Percentiles rank a stretch among this genome's conserved stretches.
Evolutionary conservation across 2,888 invertebrate genomes (phyloP).

Genomic region (Amblyjoppa fuscipennis): DNA sequence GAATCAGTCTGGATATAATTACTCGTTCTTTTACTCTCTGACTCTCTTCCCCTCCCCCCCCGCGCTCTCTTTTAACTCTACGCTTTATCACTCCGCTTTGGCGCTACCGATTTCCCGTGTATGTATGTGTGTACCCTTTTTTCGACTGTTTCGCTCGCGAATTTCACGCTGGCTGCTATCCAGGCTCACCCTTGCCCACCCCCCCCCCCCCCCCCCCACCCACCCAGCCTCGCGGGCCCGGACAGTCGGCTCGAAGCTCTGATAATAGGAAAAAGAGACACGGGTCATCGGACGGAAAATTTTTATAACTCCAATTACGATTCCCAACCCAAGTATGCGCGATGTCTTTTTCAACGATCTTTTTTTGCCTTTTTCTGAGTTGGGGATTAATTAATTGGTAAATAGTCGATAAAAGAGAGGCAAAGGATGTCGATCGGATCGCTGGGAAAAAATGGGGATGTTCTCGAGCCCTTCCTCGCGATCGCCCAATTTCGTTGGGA

Average conservation of each 20-base stretch:
- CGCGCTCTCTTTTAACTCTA: constrained; percentile 44
- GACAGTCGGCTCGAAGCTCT: constrained; percentile 10
- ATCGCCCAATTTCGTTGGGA: too few relatives aligned
- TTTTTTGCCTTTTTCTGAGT: neutral
- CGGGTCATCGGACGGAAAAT: neutral
- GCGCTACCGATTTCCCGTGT: constrained; percentile 21
- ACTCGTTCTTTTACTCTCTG: constrained; percentile 62
- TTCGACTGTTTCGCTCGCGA: constrained; percentile 32
- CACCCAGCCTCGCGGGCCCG: neutral
- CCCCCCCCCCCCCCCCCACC: neutral
- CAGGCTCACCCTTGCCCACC: neutral
- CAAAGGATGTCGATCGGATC: neutral
- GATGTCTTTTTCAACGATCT: neutral
- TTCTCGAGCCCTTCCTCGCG: neutral
- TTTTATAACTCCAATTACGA: constrained; percentile 7
- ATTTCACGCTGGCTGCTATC: neutral
- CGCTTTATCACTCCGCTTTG: constrained; percentile 40
- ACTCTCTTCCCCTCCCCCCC: constrained; percentile 27
- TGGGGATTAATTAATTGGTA: neutral
- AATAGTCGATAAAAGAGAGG: neutral
- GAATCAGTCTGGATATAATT: constrained; percentile 68
- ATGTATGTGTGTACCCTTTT: constrained; percentile 14
- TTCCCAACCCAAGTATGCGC: neutral
- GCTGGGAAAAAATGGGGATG: neutral
- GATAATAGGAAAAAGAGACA: constrained; percentile 1